These are phyloP conservation scores for Poeciliopsis presidionis DNA, from an alignment of 2,797 vertebrate species.

Conservation along the genomic window DNA sequence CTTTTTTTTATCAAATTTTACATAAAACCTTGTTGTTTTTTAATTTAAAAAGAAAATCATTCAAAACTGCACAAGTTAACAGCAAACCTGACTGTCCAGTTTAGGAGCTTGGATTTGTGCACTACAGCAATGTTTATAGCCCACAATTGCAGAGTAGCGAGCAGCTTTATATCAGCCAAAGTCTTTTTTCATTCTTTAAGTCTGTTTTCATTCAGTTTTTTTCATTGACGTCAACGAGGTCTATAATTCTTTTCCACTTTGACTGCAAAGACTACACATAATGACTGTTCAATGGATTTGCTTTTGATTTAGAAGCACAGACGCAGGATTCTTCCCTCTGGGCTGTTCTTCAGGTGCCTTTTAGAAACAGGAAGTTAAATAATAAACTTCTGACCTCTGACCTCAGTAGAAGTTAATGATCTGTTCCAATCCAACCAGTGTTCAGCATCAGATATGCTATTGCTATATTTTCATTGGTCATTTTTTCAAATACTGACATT, in stretches of 20 bases:
- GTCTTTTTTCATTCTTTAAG: neutral
- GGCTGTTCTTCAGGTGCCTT: neutral
- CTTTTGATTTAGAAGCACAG: no score
- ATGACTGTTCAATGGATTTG: no score
- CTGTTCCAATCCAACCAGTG: neutral
- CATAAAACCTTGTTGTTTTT: neutral
- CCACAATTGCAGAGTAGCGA: neutral
- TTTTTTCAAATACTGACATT: neutral
- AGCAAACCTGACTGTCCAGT: neutral
- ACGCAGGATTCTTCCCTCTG: neutral
- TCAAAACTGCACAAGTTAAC: neutral
- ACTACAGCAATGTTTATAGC: neutral
- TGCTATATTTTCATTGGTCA: neutral
- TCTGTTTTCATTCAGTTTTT: neutral
- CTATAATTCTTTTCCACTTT: neutral
- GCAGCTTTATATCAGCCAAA: neutral
- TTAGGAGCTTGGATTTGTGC: neutral
- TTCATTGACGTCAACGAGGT: neutral
- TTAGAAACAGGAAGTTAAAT: no score
- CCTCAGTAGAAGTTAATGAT: neutral
- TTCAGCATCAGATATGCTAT: neutral
- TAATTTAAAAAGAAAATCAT: neutral
- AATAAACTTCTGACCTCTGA: neutral
- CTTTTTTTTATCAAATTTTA: neutral
- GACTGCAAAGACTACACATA: no score